Evolutionary conservation across 1,140 invertebrate species (phyloP).

Genomic region (Brachionus rubens): DNA sequence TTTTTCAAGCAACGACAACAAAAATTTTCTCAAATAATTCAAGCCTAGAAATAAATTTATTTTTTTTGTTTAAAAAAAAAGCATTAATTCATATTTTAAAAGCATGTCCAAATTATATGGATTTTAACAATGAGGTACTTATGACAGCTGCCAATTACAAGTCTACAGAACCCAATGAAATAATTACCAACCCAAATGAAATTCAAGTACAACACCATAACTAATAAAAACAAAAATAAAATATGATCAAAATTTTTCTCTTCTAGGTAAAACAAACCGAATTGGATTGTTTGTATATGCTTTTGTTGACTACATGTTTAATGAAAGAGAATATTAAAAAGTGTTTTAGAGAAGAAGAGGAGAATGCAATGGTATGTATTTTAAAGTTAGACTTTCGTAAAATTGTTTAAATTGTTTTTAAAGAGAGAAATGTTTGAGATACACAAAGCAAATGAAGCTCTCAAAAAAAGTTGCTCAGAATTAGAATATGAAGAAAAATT

Average conservation of each 20-base stretch:
- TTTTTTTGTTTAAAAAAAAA: not conserved
- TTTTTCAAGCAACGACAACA: no score
- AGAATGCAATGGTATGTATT: not conserved
- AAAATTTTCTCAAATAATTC: no score
- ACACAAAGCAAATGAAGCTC: constrained; percentile 14
- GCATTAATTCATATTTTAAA: not conserved
- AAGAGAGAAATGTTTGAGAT: constrained; percentile 28
- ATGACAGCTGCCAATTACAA: not conserved
- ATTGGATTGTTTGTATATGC: not conserved
- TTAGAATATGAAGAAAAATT: constrained; percentile 30
- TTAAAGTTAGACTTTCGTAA: not conserved
- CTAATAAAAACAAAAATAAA: not conserved
- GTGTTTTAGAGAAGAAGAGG: not conserved
- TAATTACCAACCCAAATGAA: not conserved
- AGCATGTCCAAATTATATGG: not conserved
- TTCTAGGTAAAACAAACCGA: constrained; percentile 6
- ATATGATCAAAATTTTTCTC: not conserved
- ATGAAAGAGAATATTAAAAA: constrained; percentile 22
- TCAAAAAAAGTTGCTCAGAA: constrained; percentile 32
- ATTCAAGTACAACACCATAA: not conserved
- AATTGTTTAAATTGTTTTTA: not conserved
- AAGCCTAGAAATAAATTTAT: not conserved
- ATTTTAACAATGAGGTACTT: constrained; percentile 17
- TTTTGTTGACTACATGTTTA: not conserved
- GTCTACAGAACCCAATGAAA: not conserved